Evolutionary conservation across 2,888 invertebrate genomes (phyloP).

Genomic region (Ectemnius continuus): DNA sequence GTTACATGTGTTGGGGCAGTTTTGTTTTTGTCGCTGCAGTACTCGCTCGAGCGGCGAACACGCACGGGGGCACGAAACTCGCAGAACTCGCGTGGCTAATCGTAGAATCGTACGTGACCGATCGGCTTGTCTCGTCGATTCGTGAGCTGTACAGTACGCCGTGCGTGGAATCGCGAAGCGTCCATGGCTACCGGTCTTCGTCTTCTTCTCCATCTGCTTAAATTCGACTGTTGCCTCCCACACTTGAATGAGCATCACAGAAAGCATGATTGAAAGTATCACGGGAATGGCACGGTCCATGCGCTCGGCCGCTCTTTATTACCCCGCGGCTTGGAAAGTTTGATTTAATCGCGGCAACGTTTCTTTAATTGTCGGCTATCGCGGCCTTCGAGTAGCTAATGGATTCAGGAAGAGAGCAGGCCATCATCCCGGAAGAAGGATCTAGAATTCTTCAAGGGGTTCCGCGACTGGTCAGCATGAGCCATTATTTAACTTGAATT

Average conservation of each 20-base stretch:
- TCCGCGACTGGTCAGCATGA: constrained; percentile 48
- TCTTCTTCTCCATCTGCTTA: too few species aligned
- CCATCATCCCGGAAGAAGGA: constrained; percentile 2
- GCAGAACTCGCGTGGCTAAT: constrained; percentile 48
- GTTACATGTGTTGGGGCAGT: background rate
- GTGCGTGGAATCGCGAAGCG: constrained; percentile 53
- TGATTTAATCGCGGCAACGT: background rate
- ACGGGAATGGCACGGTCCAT: too few species aligned
- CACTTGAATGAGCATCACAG: too few species aligned
- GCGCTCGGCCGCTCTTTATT: constrained; percentile 19
- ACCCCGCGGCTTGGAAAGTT: background rate
- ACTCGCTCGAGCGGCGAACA: background rate
- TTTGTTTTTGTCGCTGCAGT: background rate
- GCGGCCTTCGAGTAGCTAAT: background rate
- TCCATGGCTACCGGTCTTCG: constrained; percentile 26
- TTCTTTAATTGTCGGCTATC: background rate
- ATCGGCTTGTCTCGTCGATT: constrained; percentile 39
- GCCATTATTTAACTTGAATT: constrained; percentile 60
- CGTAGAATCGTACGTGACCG: constrained; percentile 58
- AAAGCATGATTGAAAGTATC: too few species aligned
- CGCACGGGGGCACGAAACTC: constrained; percentile 14
- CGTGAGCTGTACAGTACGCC: constrained; percentile 39
- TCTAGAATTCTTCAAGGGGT: constrained; percentile 20
- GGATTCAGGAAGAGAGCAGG: constrained; percentile 23
- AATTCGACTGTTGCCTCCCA: too few species aligned